Percentiles rank a stretch among this genome's conserved stretches.
These are phyloP conservation scores for Eriosoma lanigerum DNA, from an alignment of 1,140 invertebrate genomes.

Conservation along the genomic window DNA sequence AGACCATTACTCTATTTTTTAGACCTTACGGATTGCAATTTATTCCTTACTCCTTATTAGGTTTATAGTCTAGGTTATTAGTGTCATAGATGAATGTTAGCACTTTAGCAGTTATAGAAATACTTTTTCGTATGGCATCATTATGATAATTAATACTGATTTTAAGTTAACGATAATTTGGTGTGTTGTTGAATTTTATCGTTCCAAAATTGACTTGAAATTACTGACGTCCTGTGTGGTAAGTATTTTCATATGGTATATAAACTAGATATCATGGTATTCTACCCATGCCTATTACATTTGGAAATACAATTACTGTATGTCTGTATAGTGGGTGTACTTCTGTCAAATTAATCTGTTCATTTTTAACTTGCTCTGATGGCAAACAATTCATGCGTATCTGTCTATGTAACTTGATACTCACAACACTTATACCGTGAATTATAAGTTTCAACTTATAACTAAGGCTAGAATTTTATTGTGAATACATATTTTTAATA, in stretches of 20 bases:
- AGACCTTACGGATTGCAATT: too few species aligned
- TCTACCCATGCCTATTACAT: neutral
- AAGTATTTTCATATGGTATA: neutral
- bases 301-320: constrained; percentile 25
- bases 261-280: neutral
- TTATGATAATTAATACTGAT: neutral
- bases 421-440: neutral
- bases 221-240: neutral
- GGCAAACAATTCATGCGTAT: neutral
- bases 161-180: neutral
- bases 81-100: too few species aligned
- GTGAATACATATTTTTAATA: too few species aligned
- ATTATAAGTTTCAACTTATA: too few species aligned
- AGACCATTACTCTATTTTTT: too few species aligned
- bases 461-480: too few species aligned
- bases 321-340: too few species aligned
- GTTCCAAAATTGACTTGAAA: constrained; percentile 1
- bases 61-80: too few species aligned
- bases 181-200: neutral
- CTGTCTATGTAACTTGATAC: neutral
- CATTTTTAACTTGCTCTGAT: neutral
- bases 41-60: too few species aligned
- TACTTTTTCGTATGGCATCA: neutral
- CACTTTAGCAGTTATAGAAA: too few species aligned
- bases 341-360: constrained; percentile 7